Conservation (phyloP, 1,140 invertebrate genomes). For the Stenopsyche tienmushanensis region DNA sequence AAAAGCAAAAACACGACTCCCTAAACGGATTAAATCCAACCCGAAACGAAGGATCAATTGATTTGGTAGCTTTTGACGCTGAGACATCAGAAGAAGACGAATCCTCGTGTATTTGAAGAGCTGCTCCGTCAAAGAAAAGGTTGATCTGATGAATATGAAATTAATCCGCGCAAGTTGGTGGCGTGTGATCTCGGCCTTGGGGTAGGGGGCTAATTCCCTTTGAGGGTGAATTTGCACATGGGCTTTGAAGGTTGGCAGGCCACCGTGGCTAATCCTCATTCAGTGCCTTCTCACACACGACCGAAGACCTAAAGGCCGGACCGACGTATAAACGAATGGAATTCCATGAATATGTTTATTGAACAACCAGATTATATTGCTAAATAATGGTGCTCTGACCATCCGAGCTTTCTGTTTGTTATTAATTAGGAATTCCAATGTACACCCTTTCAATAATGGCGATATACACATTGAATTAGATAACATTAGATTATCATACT, state of each 20-base stretch:
- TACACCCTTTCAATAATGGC: too few relatives aligned
- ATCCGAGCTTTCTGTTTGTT: too few relatives aligned
- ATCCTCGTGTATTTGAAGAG: not conserved
- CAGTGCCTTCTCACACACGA: not conserved
- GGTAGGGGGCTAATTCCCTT: slow-evolving; percentile 12
- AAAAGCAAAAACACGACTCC: too few relatives aligned
- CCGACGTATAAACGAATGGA: not conserved
- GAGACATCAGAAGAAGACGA: not conserved
- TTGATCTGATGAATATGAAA: slow-evolving; percentile 3
- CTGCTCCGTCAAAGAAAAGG: not conserved
- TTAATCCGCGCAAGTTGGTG: not conserved
- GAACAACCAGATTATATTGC: slow-evolving; percentile 17
- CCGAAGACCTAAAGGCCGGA: not conserved
- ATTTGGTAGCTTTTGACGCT: slow-evolving; percentile 18
- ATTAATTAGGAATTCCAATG: too few relatives aligned
- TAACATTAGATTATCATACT: too few relatives aligned
- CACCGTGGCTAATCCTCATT: slow-evolving; percentile 13
- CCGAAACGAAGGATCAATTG: slow-evolving; percentile 13
- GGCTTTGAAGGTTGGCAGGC: not conserved
- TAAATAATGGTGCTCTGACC: too few relatives aligned
- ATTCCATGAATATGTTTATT: slow-evolving; percentile 9
- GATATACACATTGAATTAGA: too few relatives aligned
- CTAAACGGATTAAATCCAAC: too few relatives aligned
- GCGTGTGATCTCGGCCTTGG: not conserved
- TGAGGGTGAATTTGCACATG: slow-evolving; percentile 15